Base-by-base conservation (phyloP, 2,888 invertebrate species). In the Microctonus brassicae region DNA sequence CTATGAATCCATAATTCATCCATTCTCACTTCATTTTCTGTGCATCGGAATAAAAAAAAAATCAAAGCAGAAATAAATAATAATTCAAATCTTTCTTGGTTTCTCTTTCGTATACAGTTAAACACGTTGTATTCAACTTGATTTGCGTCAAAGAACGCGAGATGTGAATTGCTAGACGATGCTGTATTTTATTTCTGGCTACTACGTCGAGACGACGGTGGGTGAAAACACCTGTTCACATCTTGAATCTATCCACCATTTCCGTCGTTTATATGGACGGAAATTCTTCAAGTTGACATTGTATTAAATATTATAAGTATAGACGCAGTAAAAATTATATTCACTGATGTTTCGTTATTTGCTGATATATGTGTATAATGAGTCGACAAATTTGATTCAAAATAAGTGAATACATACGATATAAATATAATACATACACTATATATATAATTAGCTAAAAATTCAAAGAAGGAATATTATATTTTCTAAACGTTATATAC, bases 171-270 rank as follows among this genome's bases (percentile, higher is more conserved):
- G 70, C 52, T 71, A 61, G 36, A 26, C 39, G 39, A 57, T 39
- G 39, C 29, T 39, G 47, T 34, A 52, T 71, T 79, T 82, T 81
- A 82, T 82, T 81, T 82, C 80, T 79, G 82, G 83, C 73, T 74
- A 61, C 80, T 74, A 80, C 83, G 80, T 82, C 82, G 81, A 83
- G 83, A 79, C 76, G 67, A 75, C 80, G 76, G 80, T 82, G 75
- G 73, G 47, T 17, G 66, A 71, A 73, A 82, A 84, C 86, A 86
- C 86, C 86, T 86, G 86, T 86, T 86, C 79, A 72, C 58, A 71
- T 65, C 29, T 61, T 58, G 26, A 60, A 60, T 63, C 57, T 55
- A 53, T 70, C 36, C 29, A 42, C 55, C 33, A 53, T 61, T 52
- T 61, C 39, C 29, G 68, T 47, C 68, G 53, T 24, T 62, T 42